Evolutionary conservation across 2,888 invertebrate genomes (phyloP), one percentile per base, ranked within the genome.

Genomic region (Cephalotes varians): DNA sequence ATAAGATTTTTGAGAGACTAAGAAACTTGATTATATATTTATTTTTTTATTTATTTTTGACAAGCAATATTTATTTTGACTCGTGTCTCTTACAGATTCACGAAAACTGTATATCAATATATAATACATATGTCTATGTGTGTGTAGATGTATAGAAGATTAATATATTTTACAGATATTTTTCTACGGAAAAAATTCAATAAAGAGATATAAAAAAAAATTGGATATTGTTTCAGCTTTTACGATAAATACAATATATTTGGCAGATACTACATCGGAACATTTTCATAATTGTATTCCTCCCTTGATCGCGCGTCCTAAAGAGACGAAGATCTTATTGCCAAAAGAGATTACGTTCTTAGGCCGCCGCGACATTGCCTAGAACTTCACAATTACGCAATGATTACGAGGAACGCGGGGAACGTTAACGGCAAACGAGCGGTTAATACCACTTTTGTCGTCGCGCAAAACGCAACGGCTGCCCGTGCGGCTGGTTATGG

Each of bases 401-500:
- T 58, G 72, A 71, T 71, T 56, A 71, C 56, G 56, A 69, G 71
- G 21, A 40, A 69, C 25, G 28, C 31, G 25, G 34, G 21, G 54
- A 18, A 44, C 25, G 77, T 79, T 44, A 79, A 64, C 64, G 51
- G 34, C 65, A 37, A 62, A 49, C 72, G 83, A 69, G 77, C 77
- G 85, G 80, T 85, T 85, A 87, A 83, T 83, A 83, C 86, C 88
- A 93, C 92, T 93, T 93, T 93, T 91, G 91, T 90, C 85, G 86
- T 87, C 81, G 83, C 88, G 90, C 90, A 91, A 92, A 92, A 91
- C 87, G 91, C 87, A 86, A 86, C 89, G 91, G 91, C 90, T 90
- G 86, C 88, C 85, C 81, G 86, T 81, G 87, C 86, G 90, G 91
- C 90, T 91, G 92, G 94, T 93, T 93, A 93, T 93, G 93, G 93